A percentile compares a stretch with the other conserved stretches of the same genome.
phyloP scores from a whole-genome alignment of 1,140 invertebrate species.

The Panagrolaimus sp. region DNA sequence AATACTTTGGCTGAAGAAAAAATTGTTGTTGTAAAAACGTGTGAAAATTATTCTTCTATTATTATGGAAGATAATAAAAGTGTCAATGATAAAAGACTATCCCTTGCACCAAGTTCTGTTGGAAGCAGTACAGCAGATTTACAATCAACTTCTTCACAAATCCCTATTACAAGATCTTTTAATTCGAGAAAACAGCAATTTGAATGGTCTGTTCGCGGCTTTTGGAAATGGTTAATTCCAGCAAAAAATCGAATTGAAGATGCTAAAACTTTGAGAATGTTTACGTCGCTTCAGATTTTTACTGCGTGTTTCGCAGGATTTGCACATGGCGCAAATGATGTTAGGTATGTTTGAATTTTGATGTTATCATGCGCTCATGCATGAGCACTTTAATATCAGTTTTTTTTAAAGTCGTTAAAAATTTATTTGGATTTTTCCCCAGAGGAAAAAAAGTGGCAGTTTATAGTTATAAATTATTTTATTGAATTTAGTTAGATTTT shows the following conservation, averaged over 20 bases:
- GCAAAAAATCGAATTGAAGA: conserved; percentile 22
- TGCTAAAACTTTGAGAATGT: conserved; percentile 27
- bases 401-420: too few species aligned
- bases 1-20: too few species aligned
- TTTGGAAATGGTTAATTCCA: conserved; percentile 29
- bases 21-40: conserved; percentile 17
- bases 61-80: neutral
- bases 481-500: too few species aligned
- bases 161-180: too few species aligned
- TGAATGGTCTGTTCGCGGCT: conserved; percentile 11
- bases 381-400: too few species aligned
- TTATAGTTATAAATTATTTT: too few species aligned
- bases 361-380: too few species aligned
- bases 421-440: too few species aligned
- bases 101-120: neutral
- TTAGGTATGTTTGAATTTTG: neutral
- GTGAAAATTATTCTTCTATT: conserved; percentile 13
- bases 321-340: conserved; percentile 37
- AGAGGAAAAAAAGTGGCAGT: too few species aligned
- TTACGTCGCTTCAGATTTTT: conserved; percentile 33
- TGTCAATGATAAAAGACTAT: neutral
- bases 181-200: conserved; percentile 1
- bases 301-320: conserved; percentile 44
- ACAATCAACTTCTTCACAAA: neutral
- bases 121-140: neutral